phyloP scores from a whole-genome alignment of 2,888 invertebrate species.

The Tinea semifulvella region DNA sequence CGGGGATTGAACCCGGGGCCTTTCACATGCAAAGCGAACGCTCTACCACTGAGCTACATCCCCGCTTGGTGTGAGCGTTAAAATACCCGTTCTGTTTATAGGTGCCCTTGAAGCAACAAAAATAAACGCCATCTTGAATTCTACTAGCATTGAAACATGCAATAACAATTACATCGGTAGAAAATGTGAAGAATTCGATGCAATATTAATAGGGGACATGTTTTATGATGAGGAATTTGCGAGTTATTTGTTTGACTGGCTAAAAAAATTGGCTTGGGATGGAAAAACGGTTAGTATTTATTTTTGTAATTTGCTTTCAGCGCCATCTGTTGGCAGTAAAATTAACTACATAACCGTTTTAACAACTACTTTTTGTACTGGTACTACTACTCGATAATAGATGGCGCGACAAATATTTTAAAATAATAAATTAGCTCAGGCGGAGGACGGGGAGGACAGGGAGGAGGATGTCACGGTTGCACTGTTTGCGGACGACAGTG shows the following conservation, averaged over 20 bases:
- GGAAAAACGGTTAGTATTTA: slow-evolving; percentile 39
- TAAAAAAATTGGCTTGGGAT: slow-evolving; percentile 33
- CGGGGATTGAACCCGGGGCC: slow-evolving; percentile 99
- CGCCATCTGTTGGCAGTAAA: neutral
- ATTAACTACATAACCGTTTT: neutral
- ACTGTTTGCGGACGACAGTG: too few species aligned
- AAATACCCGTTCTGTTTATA: slow-evolving; percentile 28
- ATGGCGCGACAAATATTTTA: slow-evolving; percentile 1
- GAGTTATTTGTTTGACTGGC: slow-evolving; percentile 60
- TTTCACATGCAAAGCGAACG: slow-evolving; percentile 99
- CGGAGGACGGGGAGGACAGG: too few species aligned
- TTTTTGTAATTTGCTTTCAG: neutral
- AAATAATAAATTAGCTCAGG: too few species aligned
- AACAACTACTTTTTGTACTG: too few species aligned
- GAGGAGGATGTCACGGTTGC: too few species aligned
- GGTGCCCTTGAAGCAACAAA: slow-evolving; percentile 56
- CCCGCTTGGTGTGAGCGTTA: slow-evolving; percentile 35
- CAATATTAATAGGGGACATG: slow-evolving; percentile 74
- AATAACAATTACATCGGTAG: slow-evolving; percentile 51
- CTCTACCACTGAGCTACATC: slow-evolving; percentile 99
- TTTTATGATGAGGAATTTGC: slow-evolving; percentile 72
- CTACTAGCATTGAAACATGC: slow-evolving; percentile 34
- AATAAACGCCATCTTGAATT: slow-evolving; percentile 62
- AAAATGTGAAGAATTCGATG: slow-evolving; percentile 49
- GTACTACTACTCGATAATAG: neutral